These are phyloP conservation scores for Xenentodon cancila DNA, from an alignment of 2,797 vertebrate species.

Conservation along the genomic window DNA sequence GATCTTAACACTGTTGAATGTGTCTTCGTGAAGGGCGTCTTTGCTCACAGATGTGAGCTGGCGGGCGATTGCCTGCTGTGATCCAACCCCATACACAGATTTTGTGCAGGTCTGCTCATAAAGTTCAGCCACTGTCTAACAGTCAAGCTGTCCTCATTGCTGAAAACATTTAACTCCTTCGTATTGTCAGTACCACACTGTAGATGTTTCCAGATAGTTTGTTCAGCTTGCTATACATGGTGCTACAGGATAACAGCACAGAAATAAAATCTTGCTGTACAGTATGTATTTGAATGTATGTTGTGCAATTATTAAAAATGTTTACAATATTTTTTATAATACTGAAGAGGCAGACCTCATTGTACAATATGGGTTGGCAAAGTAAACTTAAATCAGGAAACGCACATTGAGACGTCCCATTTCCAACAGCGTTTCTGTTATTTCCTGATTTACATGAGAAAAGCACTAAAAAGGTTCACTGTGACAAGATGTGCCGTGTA, in stretches of 20 bases:
- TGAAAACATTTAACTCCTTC: conserved; percentile 63
- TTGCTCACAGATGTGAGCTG: conserved; percentile 40
- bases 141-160: conserved; percentile 33
- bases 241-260: conserved; percentile 80
- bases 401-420: conserved; percentile 61
- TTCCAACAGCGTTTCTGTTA: conserved; percentile 58
- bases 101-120: neutral
- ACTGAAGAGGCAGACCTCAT: conserved; percentile 71
- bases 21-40: conserved; percentile 46
- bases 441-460: conserved; percentile 66
- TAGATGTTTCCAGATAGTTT: conserved; percentile 69
- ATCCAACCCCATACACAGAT: conserved; percentile 24
- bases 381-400: conserved; percentile 59
- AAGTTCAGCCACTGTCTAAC: conserved; percentile 37
- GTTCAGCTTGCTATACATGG: conserved; percentile 77
- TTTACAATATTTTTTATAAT: conserved; percentile 85
- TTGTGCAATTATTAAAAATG: conserved; percentile 86
- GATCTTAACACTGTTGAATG: conserved; percentile 72
- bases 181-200: conserved; percentile 59
- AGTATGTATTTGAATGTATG: conserved; percentile 85
- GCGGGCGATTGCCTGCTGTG: conserved; percentile 34
- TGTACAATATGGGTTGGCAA: conserved; percentile 65
- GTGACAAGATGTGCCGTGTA: conserved; percentile 65
- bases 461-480: conserved; percentile 81
- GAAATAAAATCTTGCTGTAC: conserved; percentile 76